These are phyloP conservation scores for Chiloscyllium punctatum DNA, from an alignment of 2,797 vertebrate species.

Conservation along the genomic window DNA sequence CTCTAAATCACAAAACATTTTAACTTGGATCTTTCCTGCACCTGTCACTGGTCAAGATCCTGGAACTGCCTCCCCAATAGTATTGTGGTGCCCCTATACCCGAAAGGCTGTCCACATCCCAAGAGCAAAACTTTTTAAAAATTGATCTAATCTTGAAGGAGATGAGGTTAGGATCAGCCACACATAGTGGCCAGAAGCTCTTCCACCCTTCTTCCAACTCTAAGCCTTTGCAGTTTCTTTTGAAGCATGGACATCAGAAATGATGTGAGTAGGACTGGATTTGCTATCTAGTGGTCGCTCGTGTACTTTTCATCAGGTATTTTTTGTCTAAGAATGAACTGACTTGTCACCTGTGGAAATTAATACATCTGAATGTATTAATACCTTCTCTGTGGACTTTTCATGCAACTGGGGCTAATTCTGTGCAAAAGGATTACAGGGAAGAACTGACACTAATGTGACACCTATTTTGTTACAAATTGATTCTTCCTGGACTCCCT, in stretches of 20 bases:
- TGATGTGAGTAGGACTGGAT: background rate
- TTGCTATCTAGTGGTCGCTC: background rate
- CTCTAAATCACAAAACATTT: no score
- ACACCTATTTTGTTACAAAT: slow-evolving; percentile 16
- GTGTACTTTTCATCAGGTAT: background rate
- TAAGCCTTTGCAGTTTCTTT: background rate
- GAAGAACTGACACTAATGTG: slow-evolving; percentile 1
- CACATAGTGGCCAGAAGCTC: background rate
- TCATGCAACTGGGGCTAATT: background rate
- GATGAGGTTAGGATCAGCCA: background rate
- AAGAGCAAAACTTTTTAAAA: no score
- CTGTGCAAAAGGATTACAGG: background rate
- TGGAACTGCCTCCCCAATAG: no score
- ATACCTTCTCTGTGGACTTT: background rate
- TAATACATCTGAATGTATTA: background rate
- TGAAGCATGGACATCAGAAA: background rate
- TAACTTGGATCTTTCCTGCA: no score
- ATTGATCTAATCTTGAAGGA: background rate
- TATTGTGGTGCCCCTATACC: no score
- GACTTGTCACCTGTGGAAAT: background rate
- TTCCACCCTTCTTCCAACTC: background rate
- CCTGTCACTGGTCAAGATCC: no score
- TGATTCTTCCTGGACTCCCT: background rate
- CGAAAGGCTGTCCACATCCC: no score
- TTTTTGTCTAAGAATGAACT: background rate